phyloP scores from a whole-genome alignment of 2,797 vertebrate genomes.

The Morus bassanus region DNA sequence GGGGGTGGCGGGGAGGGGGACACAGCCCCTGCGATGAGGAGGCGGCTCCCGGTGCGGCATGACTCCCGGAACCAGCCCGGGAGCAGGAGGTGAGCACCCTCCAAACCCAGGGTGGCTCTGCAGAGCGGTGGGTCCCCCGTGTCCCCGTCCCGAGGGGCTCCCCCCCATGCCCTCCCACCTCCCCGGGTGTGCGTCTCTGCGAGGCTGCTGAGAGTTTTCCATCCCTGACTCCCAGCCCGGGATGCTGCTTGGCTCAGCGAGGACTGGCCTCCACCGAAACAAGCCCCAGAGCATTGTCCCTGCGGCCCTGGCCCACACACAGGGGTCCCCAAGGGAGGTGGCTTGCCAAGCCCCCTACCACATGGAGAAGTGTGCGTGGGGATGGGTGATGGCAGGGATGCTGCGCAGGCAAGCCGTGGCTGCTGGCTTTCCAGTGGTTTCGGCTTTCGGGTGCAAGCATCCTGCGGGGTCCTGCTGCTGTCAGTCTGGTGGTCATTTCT shows the following conservation, averaged over 20 bases:
- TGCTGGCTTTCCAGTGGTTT: background rate
- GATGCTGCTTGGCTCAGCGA: background rate
- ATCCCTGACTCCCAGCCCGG: background rate
- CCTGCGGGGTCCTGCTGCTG: accelerated
- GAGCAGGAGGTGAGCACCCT: background rate
- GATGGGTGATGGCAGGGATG: background rate
- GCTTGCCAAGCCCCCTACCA: background rate
- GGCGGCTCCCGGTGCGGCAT: background rate
- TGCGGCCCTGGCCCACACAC: background rate
- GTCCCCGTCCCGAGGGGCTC: background rate
- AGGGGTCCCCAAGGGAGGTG: background rate
- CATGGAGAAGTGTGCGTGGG: background rate
- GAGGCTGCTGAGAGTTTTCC: background rate
- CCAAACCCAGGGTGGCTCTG: background rate
- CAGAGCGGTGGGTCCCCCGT: no score
- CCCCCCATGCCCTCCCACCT: background rate
- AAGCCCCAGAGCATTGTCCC: background rate
- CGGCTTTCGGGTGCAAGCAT: background rate
- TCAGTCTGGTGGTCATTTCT: background rate
- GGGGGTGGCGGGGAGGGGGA: background rate
- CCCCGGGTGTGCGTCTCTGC: background rate
- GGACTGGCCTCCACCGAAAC: background rate
- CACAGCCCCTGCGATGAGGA: background rate
- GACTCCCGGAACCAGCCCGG: background rate
- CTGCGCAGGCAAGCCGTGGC: background rate